phyloP scores from a whole-genome alignment of 2,113 vertebrate genomes.

The Nesospiza acunhae region DNA sequence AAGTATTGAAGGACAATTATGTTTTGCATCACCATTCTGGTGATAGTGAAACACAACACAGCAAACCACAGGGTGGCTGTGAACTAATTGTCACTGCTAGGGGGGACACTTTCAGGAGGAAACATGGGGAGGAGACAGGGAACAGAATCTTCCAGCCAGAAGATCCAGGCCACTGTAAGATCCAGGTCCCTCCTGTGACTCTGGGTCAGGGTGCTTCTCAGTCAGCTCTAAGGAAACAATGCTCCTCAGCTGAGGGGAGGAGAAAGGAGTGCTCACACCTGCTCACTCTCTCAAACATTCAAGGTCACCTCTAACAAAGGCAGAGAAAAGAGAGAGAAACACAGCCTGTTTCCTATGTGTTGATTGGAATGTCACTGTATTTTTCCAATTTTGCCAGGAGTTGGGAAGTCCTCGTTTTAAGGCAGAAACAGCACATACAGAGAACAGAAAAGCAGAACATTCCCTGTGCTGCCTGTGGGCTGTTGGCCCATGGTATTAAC shows the following conservation, averaged over 20 bases:
- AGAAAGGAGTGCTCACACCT: not conserved
- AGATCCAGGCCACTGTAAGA: not conserved
- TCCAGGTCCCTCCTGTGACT: not conserved
- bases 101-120: not conserved
- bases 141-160: not conserved
- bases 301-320: not conserved
- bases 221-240: not conserved
- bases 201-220: not conserved
- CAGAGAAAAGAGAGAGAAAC: not conserved
- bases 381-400: not conserved
- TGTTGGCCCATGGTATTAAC: not conserved
- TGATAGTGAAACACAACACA: not conserved
- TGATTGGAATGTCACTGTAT: not conserved
- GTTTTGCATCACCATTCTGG: not conserved
- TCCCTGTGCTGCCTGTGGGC: not conserved
- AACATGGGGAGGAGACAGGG: not conserved
- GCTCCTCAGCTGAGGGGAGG: not conserved
- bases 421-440: not conserved
- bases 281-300: not conserved
- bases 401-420: not conserved
- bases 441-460: not conserved
- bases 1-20: not conserved
- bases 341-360: not conserved
- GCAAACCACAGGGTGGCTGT: not conserved
- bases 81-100: not conserved